Evolutionary conservation across 2,888 invertebrate genomes (phyloP), one percentile per base, ranked within the genome.

Genomic region (Alsophila aescularia): DNA sequence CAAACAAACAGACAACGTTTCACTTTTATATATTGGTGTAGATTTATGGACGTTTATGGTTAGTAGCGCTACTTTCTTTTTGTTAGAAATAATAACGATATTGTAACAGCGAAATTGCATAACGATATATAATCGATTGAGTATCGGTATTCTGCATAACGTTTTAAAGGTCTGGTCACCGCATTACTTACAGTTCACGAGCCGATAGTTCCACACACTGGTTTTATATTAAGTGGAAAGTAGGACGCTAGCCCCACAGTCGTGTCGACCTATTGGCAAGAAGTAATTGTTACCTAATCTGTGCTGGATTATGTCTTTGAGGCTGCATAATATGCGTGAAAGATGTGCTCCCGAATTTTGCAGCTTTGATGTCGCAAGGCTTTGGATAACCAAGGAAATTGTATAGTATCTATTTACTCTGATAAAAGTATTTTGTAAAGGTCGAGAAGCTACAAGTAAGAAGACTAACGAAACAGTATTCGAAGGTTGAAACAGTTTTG

Each of bases 131-230:
- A n/a, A n/a, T n/a, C n/a, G n/a, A n/a, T n/a, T n/a, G n/a, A n/a
- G n/a, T n/a, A n/a, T n/a, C n/a, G n/a, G n/a, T n/a, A n/a, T n/a
- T n/a, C n/a, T n/a, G n/a, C n/a, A n/a, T n/a, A n/a, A n/a, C n/a
- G n/a, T n/a, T n/a, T n/a, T n/a, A n/a, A n/a, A n/a, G n/a, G n/a
- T n/a, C n/a, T 57, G 57, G 54, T 42, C 29, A 36, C 51, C 69
- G 51, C 50, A 59, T 73, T 73, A 72, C 53, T 75, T 70, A 69
- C 73, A 66, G 58, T 69, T 70, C 71, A 69, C 59, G 47, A 49
- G 52, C 54, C 58, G 53, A 58, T 72, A 64, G 67, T 59, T 65
- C 48, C 52, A 43, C n/a, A 47, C 34, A 47, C 41, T 43, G 51
- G 50, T 50, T 39, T 21, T 36, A 35, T 29, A 29, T 41, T 44